These are phyloP conservation scores for Cryptoprocta ferox DNA, from an alignment of 2,797 vertebrate species.

Conservation along the genomic window DNA sequence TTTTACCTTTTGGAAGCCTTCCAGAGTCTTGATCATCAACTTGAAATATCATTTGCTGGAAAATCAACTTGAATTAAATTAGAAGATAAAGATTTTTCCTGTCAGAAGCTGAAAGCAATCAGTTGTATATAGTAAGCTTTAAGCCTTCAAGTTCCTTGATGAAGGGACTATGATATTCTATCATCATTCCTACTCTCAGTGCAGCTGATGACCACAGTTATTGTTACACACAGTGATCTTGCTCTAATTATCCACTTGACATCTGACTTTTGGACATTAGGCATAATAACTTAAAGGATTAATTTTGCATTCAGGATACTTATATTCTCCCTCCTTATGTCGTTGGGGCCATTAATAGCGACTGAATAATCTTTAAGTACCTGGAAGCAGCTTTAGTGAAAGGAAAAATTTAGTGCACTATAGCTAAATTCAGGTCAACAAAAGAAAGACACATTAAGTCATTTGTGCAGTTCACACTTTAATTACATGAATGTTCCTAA, in stretches of 20 bases:
- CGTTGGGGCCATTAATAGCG: neutral
- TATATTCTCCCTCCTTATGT: constrained; percentile 12
- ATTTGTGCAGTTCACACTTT: neutral
- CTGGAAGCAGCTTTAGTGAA: neutral
- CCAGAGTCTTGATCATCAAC: neutral
- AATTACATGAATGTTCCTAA: neutral
- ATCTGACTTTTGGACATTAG: neutral
- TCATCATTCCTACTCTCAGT: neutral
- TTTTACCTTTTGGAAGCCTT: constrained; percentile 17
- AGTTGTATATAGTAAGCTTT: constrained; percentile 50
- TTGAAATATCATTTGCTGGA: constrained; percentile 54
- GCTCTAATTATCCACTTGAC: neutral
- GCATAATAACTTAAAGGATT: neutral
- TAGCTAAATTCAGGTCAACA: neutral
- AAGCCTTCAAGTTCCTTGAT: constrained; percentile 20
- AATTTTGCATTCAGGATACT: neutral
- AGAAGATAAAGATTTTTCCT: constrained; percentile 72
- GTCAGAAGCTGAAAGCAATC: constrained; percentile 50
- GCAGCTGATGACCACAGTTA: neutral
- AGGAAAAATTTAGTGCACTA: neutral
- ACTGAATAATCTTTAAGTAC: neutral
- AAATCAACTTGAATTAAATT: constrained; percentile 70
- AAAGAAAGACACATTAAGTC: neutral
- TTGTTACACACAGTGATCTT: neutral
- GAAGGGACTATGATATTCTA: neutral